phyloP scores from a whole-genome alignment of 1,140 invertebrate species.

The Tetragnatha versicolor region DNA sequence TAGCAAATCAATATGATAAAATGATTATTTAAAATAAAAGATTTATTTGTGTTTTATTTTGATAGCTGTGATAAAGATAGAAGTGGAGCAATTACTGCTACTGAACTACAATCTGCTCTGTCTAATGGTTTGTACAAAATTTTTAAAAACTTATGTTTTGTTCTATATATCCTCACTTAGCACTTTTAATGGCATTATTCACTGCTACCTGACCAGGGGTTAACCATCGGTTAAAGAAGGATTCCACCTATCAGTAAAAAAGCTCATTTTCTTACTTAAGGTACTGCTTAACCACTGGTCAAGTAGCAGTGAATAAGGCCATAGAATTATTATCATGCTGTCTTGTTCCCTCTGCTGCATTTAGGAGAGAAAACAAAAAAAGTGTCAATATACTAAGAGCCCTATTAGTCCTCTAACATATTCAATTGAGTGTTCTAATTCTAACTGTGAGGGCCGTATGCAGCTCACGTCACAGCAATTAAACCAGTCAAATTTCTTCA shows the following conservation, averaged over 20 bases:
- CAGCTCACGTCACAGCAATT: too few species aligned
- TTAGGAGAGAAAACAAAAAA: too few species aligned
- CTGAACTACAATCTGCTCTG: slow-evolving; percentile 90
- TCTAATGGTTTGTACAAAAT: slow-evolving; percentile 78
- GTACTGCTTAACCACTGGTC: neutral
- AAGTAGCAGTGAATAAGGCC: neutral
- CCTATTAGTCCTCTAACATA: too few species aligned
- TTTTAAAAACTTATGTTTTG: neutral
- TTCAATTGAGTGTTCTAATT: too few species aligned
- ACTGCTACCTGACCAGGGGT: neutral
- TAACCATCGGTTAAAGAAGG: neutral
- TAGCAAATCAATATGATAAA: neutral
- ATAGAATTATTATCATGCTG: too few species aligned
- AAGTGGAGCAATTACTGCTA: slow-evolving; percentile 87
- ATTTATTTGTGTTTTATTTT: neutral
- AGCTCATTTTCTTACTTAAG: neutral
- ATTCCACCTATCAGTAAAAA: neutral
- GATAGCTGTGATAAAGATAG: slow-evolving; percentile 82
- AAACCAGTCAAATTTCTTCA: too few species aligned
- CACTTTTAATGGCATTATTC: too few species aligned
- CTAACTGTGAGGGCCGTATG: too few species aligned
- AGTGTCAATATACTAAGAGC: too few species aligned
- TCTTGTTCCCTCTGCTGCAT: too few species aligned
- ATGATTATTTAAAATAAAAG: neutral
- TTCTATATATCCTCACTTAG: neutral